Percentiles rank a stretch among this genome's conserved stretches.
Evolutionary conservation across 1,140 invertebrate genomes (phyloP).

Genomic region (Thaumetopoea pityocampa): DNA sequence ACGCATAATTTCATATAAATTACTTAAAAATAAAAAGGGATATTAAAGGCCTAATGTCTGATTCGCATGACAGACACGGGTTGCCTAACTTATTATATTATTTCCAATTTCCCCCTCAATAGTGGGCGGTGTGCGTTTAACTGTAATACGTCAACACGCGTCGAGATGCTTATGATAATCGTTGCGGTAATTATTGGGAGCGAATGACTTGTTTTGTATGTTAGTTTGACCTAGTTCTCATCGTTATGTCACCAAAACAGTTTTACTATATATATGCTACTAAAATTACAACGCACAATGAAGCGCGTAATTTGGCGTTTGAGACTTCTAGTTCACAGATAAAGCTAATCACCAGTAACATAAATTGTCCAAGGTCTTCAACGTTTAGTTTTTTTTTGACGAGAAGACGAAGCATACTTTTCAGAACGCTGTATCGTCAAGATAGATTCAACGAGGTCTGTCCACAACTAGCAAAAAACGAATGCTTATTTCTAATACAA

Average conservation of each 20-base stretch:
- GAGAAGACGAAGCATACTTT: too few species aligned
- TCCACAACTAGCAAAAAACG: too few species aligned
- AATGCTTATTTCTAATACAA: too few species aligned
- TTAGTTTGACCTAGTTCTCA: constrained; percentile 39
- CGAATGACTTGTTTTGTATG: constrained; percentile 44
- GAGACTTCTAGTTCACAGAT: too few species aligned
- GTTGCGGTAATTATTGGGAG: constrained; percentile 53
- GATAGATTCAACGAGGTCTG: too few species aligned
- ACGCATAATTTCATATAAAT: constrained; percentile 63
- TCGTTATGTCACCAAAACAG: constrained; percentile 14
- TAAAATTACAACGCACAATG: neutral
- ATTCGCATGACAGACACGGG: constrained; percentile 51
- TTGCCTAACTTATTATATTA: constrained; percentile 54
- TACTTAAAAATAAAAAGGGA: constrained; percentile 70
- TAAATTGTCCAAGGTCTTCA: too few species aligned
- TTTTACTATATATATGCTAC: neutral
- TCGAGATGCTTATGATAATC: constrained; percentile 45
- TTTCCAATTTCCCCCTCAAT: constrained; percentile 45
- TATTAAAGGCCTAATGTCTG: constrained; percentile 57
- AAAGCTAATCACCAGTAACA: too few species aligned
- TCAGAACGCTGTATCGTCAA: too few species aligned
- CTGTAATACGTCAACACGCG: constrained; percentile 50
- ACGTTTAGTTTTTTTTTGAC: too few species aligned
- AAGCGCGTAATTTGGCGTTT: too few species aligned
- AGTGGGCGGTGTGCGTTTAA: constrained; percentile 57